Evolutionary conservation across 2,113 vertebrate species (phyloP).

Genomic region (Cyprinus carpio): DNA sequence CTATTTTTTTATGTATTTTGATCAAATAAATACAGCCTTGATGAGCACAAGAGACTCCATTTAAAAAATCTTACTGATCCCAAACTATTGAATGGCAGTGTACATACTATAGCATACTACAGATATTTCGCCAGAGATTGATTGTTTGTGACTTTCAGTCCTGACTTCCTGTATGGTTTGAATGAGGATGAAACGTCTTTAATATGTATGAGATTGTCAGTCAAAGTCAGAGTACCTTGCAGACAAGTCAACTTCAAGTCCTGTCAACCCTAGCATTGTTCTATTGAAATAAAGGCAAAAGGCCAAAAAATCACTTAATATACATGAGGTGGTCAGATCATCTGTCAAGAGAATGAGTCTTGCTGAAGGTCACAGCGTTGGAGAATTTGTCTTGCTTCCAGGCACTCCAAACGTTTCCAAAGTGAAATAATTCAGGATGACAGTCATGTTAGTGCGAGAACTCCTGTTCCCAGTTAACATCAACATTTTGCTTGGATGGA

Average conservation of each 20-base stretch:
- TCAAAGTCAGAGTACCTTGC: background rate
- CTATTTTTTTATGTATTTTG: too few relatives aligned
- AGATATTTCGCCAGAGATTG: too few relatives aligned
- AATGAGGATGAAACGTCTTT: background rate
- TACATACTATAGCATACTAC: too few relatives aligned
- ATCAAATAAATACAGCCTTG: too few relatives aligned
- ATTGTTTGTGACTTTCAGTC: too few relatives aligned
- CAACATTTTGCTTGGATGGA: constrained; percentile 37
- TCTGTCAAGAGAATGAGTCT: background rate
- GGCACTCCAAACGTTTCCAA: background rate
- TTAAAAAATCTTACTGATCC: too few relatives aligned
- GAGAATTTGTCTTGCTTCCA: background rate
- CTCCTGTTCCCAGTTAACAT: constrained; percentile 15
- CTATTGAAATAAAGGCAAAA: background rate
- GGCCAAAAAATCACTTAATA: background rate
- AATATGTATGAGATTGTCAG: background rate
- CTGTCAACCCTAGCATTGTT: background rate
- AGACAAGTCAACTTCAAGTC: background rate
- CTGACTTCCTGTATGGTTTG: background rate
- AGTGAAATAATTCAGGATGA: background rate
- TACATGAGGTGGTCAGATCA: background rate
- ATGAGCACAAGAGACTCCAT: too few relatives aligned
- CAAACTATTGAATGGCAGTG: too few relatives aligned
- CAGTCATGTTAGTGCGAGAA: constrained; percentile 13
- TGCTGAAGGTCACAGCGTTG: background rate